Evolutionary conservation across 2,113 vertebrate genomes (phyloP).

Genomic region (Anguilla japonica): DNA sequence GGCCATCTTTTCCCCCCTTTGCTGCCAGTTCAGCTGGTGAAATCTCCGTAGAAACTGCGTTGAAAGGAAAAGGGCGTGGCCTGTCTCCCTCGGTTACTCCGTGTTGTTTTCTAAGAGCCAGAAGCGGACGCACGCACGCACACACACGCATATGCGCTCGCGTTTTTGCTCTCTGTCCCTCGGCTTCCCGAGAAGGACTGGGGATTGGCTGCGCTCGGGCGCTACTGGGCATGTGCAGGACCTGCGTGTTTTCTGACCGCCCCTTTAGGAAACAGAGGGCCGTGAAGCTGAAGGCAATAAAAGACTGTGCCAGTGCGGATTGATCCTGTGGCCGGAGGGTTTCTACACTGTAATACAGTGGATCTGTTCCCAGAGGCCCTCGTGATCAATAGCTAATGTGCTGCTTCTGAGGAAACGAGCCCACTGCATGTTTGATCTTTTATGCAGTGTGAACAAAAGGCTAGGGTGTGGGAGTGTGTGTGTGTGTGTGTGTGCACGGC

Average conservation of each 20-base stretch:
- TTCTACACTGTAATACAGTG: neutral
- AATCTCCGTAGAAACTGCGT: no score
- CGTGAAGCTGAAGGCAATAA: neutral
- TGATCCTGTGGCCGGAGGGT: neutral
- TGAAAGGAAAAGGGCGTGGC: no score
- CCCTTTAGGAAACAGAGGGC: no score
- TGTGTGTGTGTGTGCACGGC: neutral
- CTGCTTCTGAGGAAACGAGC: neutral
- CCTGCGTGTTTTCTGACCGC: neutral
- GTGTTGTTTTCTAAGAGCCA: no score
- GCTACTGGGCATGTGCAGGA: no score
- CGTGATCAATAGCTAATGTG: neutral
- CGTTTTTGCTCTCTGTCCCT: no score
- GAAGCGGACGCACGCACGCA: neutral
- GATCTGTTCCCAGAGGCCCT: neutral
- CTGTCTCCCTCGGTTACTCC: no score
- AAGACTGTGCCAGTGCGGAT: neutral
- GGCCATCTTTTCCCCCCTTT: no score
- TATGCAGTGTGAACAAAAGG: neutral
- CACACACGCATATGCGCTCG: neutral
- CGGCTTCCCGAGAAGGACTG: neutral
- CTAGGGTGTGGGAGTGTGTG: no score
- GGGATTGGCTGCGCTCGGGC: no score
- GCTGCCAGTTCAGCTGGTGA: no score
- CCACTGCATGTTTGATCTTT: neutral